These are phyloP conservation scores for Maniola hyperantus DNA, from an alignment of 2,888 invertebrate genomes.

Conservation along the genomic window DNA sequence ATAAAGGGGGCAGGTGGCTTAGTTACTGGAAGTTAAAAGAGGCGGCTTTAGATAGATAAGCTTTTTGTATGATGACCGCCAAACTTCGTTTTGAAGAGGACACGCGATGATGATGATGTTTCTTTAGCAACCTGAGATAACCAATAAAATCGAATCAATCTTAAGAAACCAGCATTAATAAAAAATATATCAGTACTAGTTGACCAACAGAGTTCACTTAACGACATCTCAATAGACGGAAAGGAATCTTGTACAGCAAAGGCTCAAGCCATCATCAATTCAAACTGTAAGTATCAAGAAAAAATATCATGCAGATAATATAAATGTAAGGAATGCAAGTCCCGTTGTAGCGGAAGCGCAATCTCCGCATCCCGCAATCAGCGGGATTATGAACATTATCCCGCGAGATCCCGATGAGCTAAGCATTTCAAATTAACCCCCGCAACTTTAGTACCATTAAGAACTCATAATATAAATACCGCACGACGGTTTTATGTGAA, in stretches of 20 bases:
- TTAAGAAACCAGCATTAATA: background rate
- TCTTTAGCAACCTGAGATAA: too few species aligned
- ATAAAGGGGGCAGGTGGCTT: too few species aligned
- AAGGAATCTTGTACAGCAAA: constrained; percentile 21
- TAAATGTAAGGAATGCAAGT: constrained; percentile 54
- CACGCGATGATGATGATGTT: too few species aligned
- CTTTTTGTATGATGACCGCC: too few species aligned
- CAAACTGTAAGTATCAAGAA: constrained; percentile 40
- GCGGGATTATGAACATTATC: constrained; percentile 48
- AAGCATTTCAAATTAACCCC: constrained; percentile 35
- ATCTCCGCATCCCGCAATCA: constrained; percentile 59
- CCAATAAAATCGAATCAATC: background rate
- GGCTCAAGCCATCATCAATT: constrained; percentile 28
- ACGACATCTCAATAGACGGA: background rate
- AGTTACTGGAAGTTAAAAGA: too few species aligned
- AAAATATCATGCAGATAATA: constrained; percentile 40
- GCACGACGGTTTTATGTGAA: constrained; percentile 9
- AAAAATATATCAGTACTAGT: too few species aligned
- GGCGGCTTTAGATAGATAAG: too few species aligned
- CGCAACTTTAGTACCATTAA: constrained; percentile 7
- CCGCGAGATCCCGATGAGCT: constrained; percentile 52
- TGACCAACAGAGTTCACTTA: background rate
- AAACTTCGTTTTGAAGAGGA: too few species aligned
- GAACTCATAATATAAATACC: constrained; percentile 14
- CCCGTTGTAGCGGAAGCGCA: constrained; percentile 63